These are phyloP conservation scores for Thryonomys swinderianus DNA, from an alignment of 2,113 vertebrate genomes.

Conservation along the genomic window DNA sequence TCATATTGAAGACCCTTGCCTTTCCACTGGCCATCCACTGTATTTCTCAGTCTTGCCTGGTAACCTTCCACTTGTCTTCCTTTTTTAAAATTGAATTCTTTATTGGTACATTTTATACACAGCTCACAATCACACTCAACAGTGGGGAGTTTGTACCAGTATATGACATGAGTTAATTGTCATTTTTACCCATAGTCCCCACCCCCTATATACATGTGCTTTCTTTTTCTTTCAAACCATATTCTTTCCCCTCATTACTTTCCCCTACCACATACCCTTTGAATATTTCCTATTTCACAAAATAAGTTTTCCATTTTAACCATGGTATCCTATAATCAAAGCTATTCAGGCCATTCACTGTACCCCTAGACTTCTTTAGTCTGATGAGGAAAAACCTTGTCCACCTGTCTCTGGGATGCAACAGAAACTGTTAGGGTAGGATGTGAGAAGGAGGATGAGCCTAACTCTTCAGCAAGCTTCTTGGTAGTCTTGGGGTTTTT, in stretches of 20 bases:
- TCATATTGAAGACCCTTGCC: background rate
- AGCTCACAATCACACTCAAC: no score
- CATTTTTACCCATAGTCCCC: no score
- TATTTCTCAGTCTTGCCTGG: background rate
- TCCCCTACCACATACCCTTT: no score
- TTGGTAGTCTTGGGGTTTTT: background rate
- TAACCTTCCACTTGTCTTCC: background rate
- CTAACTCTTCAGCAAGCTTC: background rate
- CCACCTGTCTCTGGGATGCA: accelerated
- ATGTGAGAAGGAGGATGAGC: no score
- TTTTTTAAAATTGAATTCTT: no score
- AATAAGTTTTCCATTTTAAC: background rate
- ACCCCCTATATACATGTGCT: no score
- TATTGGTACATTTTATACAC: no score
- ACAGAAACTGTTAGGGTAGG: background rate
- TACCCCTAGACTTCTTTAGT: background rate
- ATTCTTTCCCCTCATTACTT: no score
- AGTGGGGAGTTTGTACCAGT: no score
- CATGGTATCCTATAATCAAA: background rate
- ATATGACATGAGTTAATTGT: no score
- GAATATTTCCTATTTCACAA: no score
- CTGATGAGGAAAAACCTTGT: accelerated
- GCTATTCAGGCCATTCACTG: background rate
- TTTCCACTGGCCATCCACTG: background rate
- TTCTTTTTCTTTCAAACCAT: no score